Percentiles rank a stretch among this genome's conserved stretches.
These are phyloP conservation scores for Parascotia fuliginaria DNA, from an alignment of 2,888 invertebrate species.

Conservation along the genomic window DNA sequence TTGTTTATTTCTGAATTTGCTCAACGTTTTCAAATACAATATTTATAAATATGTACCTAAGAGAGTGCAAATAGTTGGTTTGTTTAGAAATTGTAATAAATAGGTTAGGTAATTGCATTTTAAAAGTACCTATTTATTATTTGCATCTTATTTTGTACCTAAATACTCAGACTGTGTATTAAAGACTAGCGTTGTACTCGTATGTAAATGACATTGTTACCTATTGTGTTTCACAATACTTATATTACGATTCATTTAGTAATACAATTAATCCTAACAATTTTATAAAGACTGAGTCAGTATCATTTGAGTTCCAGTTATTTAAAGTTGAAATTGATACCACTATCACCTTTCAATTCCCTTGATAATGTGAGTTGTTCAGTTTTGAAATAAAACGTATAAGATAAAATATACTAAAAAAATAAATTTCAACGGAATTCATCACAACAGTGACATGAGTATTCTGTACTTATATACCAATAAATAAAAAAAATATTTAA, in stretches of 20 bases:
- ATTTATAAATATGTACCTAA: slow-evolving; percentile 44
- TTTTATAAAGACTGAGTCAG: slow-evolving; percentile 46
- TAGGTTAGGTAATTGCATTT: slow-evolving; percentile 47
- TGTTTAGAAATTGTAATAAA: slow-evolving; percentile 55
- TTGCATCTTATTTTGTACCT: slow-evolving; percentile 44
- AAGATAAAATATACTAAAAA: not conserved
- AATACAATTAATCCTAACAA: slow-evolving; percentile 41
- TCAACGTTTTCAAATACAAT: slow-evolving; percentile 61
- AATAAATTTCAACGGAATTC: slow-evolving; percentile 1
- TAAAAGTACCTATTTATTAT: slow-evolving; percentile 38
- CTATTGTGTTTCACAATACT: slow-evolving; percentile 15
- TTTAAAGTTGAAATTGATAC: slow-evolving; percentile 18
- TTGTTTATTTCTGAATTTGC: slow-evolving; percentile 63
- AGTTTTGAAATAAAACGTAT: slow-evolving; percentile 11
- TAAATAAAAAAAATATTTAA: slow-evolving; percentile 10
- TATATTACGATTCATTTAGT: slow-evolving; percentile 21
- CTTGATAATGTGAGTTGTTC: slow-evolving; percentile 26
- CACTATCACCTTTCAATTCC: slow-evolving; percentile 28
- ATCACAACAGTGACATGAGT: slow-evolving; percentile 11
- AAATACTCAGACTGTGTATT: slow-evolving; percentile 36
- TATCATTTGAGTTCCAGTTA: slow-evolving; percentile 28
- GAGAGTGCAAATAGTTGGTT: slow-evolving; percentile 45
- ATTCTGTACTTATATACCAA: slow-evolving; percentile 7
- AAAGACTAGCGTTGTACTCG: slow-evolving; percentile 29
- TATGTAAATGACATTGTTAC: too few relatives aligned